Base-by-base conservation (phyloP, 2,113 vertebrate species). In the Hyla sarda region DNA sequence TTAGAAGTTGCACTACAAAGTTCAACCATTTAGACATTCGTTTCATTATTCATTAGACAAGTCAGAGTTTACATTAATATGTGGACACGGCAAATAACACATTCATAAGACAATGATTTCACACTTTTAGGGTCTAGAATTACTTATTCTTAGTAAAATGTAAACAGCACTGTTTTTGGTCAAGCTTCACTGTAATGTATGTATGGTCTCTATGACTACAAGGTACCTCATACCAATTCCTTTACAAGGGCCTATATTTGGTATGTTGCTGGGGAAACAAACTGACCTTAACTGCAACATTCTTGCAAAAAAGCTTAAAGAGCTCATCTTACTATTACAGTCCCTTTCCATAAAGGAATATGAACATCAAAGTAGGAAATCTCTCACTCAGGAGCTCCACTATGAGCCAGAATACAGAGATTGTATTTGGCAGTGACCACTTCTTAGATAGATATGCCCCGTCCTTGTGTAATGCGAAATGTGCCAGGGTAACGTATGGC, bases 21-120 rank as follows among this genome's bases (percentile, higher is more conserved):
- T 60, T 79, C 54, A 60, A 45, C 12, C 30, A 79, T 79, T n/a
- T 79, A 58, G 52, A 81, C 56, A 62, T 80, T 45, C 14, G 47
- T 65, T 47, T 19, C 58, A 81, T 81, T 10, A 62, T 19, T 30
- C 12, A 47, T 81, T 17, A 47, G 32, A 60, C 77, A 25, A 60
- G 12, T 79, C 54, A 60, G 54, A 37, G 54, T 30, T 52, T 1
- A 45, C 48, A 77, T 54, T 54, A 54, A 77, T 76, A 52, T 21
- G 75, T 80, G 23, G 77, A 80, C 32, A 62, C 34, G 28, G 56
- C 21, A 25, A 80, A 48, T n/a, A 37, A 58, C 11, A 58, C 52
- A 58, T 34, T 21, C 19, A 73, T 45, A 74, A 11, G 21, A 58
- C 2, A 54, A 41, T 28, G 11, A 34, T 41, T 79, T 17, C 21